Percentiles rank a stretch among this genome's conserved stretches.
Conservation (phyloP, 1,140 invertebrate genomes). For the Wiebesia pumilae region DNA sequence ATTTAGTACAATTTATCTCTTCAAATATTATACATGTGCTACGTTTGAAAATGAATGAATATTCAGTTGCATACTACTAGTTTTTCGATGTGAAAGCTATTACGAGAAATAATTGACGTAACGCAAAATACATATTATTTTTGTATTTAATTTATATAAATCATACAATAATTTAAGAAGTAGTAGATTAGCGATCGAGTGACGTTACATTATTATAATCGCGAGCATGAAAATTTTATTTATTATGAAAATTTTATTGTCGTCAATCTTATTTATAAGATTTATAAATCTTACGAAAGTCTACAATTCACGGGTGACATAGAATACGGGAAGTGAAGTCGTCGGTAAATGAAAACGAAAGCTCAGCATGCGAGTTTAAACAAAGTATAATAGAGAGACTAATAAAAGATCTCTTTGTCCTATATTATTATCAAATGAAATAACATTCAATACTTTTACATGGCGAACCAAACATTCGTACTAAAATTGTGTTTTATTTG, state of each 20-base stretch:
- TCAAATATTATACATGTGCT: not conserved
- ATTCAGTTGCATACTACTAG: not conserved
- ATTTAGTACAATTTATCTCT: not conserved
- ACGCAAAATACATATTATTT: not conserved
- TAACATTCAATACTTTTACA: too few relatives aligned
- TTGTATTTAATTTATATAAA: not conserved
- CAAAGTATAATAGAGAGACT: not conserved
- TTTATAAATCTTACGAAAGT: not conserved
- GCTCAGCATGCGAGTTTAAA: not conserved
- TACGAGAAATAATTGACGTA: not conserved
- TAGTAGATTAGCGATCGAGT: not conserved
- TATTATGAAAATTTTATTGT: too few relatives aligned
- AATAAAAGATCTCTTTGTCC: not conserved
- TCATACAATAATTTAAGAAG: not conserved
- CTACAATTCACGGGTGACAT: not conserved
- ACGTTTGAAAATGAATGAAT: not conserved
- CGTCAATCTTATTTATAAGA: not conserved
- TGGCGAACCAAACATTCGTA: too few relatives aligned
- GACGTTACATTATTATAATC: not conserved
- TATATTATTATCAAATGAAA: too few relatives aligned
- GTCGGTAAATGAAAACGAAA: not conserved
- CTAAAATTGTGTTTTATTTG: too few relatives aligned
- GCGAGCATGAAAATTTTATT: not conserved
- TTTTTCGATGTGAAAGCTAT: not conserved
- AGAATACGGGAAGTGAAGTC: not conserved